Percentiles rank a stretch among this genome's conserved stretches.
Conservation (phyloP, 2,888 invertebrate genomes). For the Uloborus plumipes region DNA sequence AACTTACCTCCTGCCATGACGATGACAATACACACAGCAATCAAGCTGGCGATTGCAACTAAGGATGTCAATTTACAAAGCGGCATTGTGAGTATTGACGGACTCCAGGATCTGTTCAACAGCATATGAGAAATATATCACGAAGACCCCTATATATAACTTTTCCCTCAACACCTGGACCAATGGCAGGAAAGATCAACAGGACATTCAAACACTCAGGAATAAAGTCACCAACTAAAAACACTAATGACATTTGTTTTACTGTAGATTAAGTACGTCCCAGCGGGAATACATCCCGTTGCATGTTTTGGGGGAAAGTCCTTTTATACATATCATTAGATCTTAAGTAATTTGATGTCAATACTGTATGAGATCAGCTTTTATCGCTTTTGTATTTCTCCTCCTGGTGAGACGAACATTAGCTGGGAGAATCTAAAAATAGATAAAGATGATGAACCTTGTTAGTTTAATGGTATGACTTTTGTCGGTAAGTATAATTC, state of each 20-base stretch:
- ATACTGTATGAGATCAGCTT: neutral
- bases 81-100: neutral
- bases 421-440: neutral
- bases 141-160: conserved; percentile 18
- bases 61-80: too few species aligned
- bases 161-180: neutral
- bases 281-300: conserved; percentile 31
- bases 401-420: conserved; percentile 3
- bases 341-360: conserved; percentile 5
- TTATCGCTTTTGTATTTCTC: neutral
- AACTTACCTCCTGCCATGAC: conserved; percentile 24
- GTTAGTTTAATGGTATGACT: too few species aligned
- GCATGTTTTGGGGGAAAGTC: conserved; percentile 20
- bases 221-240: conserved; percentile 28
- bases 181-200: conserved; percentile 14
- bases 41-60: neutral
- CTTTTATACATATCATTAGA: neutral
- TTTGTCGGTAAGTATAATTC: too few species aligned
- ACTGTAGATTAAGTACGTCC: conserved; percentile 7
- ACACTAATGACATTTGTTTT: conserved; percentile 45
- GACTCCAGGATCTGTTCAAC: neutral
- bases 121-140: neutral
- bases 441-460: too few species aligned
- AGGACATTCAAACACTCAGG: conserved; percentile 47
- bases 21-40: neutral